These are phyloP conservation scores for Tyrophagus putrescentiae DNA, from an alignment of 1,140 invertebrate species.

Conservation along the genomic window DNA sequence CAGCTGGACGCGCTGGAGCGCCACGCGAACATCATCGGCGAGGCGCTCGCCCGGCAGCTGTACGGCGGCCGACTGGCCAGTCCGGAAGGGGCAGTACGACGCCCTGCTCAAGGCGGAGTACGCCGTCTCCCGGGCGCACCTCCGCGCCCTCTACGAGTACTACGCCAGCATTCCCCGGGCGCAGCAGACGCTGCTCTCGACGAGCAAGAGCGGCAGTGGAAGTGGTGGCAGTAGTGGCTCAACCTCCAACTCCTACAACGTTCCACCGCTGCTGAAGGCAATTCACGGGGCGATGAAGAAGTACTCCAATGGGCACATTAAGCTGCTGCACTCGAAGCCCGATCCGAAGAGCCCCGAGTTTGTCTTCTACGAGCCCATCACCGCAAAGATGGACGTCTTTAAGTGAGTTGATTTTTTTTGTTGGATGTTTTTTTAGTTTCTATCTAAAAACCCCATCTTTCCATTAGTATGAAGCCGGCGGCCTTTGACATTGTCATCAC, in stretches of 20 bases:
- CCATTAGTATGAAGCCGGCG: slow-evolving; percentile 81
- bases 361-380: slow-evolving; percentile 68
- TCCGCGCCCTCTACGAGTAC: slow-evolving; percentile 16
- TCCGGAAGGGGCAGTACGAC: too few relatives aligned
- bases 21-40: slow-evolving; percentile 61
- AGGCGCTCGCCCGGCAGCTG: slow-evolving; percentile 62
- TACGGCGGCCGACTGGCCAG: slow-evolving; percentile 38
- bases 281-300: slow-evolving; percentile 26
- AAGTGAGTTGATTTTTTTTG: slow-evolving; percentile 43
- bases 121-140: slow-evolving; percentile 4
- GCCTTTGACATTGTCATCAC: slow-evolving; percentile 91
- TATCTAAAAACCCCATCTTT: slow-evolving; percentile 29
- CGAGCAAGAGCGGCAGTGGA: slow-evolving; percentile 36
- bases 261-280: background rate
- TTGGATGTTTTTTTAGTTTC: slow-evolving; percentile 23
- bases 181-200: slow-evolving; percentile 20
- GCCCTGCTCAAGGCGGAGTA: slow-evolving; percentile 12
- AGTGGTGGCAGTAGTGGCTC: too few relatives aligned
- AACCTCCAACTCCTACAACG: slow-evolving; percentile 17
- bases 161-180: background rate
- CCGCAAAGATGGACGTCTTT: slow-evolving; percentile 66
- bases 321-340: slow-evolving; percentile 16
- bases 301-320: slow-evolving; percentile 14
- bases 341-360: slow-evolving; percentile 67
- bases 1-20: slow-evolving; percentile 45